phyloP scores from a whole-genome alignment of 2,797 vertebrate genomes.

The Pampus argenteus region DNA sequence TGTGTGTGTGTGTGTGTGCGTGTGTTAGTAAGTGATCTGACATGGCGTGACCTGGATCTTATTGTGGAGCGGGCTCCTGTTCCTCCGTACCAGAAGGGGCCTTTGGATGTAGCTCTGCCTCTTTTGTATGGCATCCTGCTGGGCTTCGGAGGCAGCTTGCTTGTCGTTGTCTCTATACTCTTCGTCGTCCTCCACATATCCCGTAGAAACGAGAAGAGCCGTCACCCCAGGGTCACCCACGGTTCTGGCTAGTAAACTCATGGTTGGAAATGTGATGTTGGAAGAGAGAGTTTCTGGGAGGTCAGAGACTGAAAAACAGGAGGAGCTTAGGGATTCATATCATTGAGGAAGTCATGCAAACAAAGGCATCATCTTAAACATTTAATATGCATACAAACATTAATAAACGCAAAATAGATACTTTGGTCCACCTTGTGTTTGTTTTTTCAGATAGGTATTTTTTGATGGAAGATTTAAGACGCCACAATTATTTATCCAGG shows the following conservation, averaged over 20 bases:
- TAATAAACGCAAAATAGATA: background rate
- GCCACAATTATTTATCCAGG: conserved; percentile 1
- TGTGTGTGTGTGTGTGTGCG: conserved; percentile 15
- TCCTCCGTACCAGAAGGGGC: conserved; percentile 72
- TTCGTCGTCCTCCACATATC: conserved; percentile 48
- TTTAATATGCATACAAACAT: background rate
- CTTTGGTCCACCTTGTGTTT: background rate
- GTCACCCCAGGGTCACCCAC: background rate
- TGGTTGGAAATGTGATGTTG: background rate
- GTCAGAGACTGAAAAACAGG: background rate
- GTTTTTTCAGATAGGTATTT: background rate
- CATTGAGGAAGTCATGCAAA: background rate
- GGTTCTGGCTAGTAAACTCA: background rate
- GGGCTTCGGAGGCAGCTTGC: conserved; percentile 78
- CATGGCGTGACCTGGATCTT: conserved; percentile 78
- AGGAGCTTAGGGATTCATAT: background rate
- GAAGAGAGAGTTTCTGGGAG: background rate
- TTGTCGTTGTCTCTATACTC: conserved; percentile 44
- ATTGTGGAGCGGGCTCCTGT: conserved; percentile 76
- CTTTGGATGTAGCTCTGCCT: conserved; percentile 75
- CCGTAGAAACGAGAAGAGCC: background rate
- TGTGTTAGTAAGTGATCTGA: conserved; percentile 72
- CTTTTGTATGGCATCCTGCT: conserved; percentile 83
- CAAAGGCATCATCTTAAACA: background rate
- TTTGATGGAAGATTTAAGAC: conserved; percentile 8